Evolutionary conservation across 1,140 invertebrate species (phyloP).

Genomic region (Drosophila ohnishii): DNA sequence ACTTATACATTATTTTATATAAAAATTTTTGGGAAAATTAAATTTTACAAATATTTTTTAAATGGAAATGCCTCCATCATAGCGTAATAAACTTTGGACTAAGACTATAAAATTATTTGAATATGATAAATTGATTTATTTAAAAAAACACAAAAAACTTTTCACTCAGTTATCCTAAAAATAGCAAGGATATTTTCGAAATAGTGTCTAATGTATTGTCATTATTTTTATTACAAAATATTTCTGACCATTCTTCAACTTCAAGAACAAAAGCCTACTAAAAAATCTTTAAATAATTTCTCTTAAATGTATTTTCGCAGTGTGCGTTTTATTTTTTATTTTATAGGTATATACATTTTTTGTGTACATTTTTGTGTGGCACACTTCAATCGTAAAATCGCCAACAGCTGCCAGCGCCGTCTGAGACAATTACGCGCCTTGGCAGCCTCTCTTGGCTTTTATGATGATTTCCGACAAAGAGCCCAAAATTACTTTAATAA

Average conservation of each 20-base stretch:
- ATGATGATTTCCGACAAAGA: slow-evolving; percentile 77
- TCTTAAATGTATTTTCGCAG: slow-evolving; percentile 1
- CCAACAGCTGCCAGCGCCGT: slow-evolving; percentile 60
- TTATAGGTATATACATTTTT: slow-evolving; percentile 7
- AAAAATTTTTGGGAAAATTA: no score
- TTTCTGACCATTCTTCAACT: background rate
- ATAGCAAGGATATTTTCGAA: background rate
- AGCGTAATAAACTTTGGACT: no score
- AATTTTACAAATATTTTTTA: no score
- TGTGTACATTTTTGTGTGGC: slow-evolving; percentile 57
- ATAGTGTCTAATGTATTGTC: background rate
- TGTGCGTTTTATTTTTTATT: slow-evolving; percentile 4
- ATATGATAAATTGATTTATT: background rate
- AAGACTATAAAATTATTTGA: no score
- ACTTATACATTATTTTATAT: no score
- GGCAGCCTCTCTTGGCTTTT: slow-evolving; percentile 63
- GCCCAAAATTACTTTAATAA: slow-evolving; percentile 76
- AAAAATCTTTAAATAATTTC: background rate
- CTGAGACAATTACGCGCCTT: slow-evolving; percentile 76
- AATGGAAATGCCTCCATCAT: no score
- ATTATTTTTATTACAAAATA: background rate
- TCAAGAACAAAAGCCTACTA: background rate
- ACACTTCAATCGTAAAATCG: slow-evolving; percentile 76
- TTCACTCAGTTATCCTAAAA: background rate
- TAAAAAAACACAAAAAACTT: no score